Evolutionary conservation across 2,797 vertebrate species (phyloP).

Genomic region (Neosalanx taihuensis): DNA sequence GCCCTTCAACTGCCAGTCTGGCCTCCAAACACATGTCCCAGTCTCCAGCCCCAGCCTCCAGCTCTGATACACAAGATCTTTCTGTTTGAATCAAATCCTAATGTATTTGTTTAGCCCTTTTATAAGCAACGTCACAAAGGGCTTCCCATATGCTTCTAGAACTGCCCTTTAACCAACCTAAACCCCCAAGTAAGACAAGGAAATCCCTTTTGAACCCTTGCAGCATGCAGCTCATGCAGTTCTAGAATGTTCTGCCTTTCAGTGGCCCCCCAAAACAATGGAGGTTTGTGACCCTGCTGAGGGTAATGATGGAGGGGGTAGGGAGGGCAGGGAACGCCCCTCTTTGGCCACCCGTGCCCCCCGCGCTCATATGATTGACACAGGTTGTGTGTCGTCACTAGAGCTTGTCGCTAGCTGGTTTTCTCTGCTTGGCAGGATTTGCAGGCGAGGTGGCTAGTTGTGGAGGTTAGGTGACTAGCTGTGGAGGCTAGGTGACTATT

Average conservation of each 20-base stretch:
- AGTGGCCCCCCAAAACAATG: conserved; percentile 70
- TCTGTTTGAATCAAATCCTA: too few species aligned
- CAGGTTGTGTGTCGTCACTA: not conserved
- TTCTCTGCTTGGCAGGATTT: conserved; percentile 71
- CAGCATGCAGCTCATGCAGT: conserved; percentile 51
- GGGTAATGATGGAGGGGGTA: conserved; percentile 72
- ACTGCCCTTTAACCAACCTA: too few species aligned
- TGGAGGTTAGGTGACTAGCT: conserved; percentile 68
- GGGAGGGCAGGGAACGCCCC: conserved; percentile 69
- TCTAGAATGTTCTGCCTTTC: conserved; percentile 66
- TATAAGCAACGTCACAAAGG: too few species aligned
- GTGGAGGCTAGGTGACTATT: conserved; percentile 62
- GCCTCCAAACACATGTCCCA: too few species aligned
- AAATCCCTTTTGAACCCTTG: conserved; percentile 50
- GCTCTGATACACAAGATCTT: too few species aligned
- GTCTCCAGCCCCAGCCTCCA: too few species aligned
- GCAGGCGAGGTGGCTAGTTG: conserved; percentile 73
- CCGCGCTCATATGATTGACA: conserved; percentile 19
- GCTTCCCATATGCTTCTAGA: too few species aligned
- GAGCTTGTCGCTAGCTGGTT: conserved; percentile 48
- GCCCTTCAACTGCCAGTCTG: conserved; percentile 57
- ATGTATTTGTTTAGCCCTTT: too few species aligned
- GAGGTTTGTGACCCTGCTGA: conserved; percentile 70
- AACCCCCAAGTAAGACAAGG: too few species aligned
- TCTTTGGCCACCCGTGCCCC: conserved; percentile 65